Evolutionary conservation across 2,888 invertebrate genomes (phyloP).

Genomic region (Allacma fusca): DNA sequence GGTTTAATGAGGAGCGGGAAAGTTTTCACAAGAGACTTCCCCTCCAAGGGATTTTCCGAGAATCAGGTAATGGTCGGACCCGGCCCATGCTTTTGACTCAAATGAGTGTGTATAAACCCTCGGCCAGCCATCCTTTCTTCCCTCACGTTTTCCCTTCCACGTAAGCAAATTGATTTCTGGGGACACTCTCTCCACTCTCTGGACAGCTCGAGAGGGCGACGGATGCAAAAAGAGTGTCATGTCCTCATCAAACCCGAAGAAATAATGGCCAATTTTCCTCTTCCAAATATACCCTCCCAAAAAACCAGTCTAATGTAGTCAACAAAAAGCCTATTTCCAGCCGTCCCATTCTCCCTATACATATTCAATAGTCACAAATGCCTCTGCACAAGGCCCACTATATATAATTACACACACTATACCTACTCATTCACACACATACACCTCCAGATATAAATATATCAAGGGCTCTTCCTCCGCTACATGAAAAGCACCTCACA

Average conservation of each 20-base stretch:
- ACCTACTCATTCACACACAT: no score
- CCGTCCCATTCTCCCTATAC: no score
- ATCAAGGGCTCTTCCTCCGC: no score
- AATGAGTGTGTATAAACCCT: conserved; percentile 20
- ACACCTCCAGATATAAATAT: no score
- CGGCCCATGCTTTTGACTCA: no score
- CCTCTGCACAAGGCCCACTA: no score
- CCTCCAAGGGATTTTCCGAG: conserved; percentile 1
- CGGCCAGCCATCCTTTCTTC: conserved; percentile 35
- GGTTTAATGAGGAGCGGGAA: background rate
- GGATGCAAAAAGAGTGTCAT: conserved; percentile 53
- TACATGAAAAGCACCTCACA: no score
- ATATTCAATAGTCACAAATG: no score
- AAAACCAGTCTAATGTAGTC: background rate
- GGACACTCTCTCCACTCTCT: conserved; percentile 53
- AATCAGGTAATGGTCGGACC: conserved; percentile 42
- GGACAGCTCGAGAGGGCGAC: conserved; percentile 57
- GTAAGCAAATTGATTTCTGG: conserved; percentile 57
- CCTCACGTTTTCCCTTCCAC: conserved; percentile 53
- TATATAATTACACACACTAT: no score
- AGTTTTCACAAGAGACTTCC: conserved; percentile 22
- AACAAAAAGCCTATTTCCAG: no score
- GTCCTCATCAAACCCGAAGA: conserved; percentile 48
- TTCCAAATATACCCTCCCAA: background rate
- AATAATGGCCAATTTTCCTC: background rate